phyloP scores from a whole-genome alignment of 2,797 vertebrate species.

The Poecilia picta region DNA sequence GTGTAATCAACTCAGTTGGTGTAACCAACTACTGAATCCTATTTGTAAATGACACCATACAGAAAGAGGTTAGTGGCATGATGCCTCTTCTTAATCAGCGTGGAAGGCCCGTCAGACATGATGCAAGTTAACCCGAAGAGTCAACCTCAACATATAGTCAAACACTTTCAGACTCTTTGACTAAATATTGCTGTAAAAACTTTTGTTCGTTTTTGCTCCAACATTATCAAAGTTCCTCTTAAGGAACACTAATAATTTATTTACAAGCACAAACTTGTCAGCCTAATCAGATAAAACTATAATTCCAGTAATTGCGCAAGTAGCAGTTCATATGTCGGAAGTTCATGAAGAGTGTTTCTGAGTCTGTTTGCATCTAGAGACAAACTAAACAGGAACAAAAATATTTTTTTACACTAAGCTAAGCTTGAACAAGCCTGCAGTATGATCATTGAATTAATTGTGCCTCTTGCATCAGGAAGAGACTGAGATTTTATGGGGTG shows the following conservation, averaged over 20 bases:
- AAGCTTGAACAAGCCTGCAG: not conserved
- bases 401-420: not conserved
- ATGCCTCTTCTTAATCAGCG: not conserved
- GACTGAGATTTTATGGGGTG: not conserved
- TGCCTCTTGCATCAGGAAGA: not conserved
- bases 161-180: not conserved
- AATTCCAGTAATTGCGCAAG: not conserved
- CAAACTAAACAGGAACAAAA: not conserved
- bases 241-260: not conserved
- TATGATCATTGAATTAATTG: not conserved
- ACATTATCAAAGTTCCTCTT: not conserved
- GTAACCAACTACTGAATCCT: no score
- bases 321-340: not conserved
- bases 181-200: not conserved
- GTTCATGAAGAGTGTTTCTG: not conserved
- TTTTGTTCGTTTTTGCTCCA: not conserved
- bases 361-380: not conserved
- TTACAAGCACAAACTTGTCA: not conserved
- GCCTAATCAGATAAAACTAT: not conserved
- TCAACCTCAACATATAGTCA: not conserved
- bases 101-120: not conserved
- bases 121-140: not conserved
- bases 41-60: no score
- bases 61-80: not conserved
- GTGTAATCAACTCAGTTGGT: not conserved